These are phyloP conservation scores for Cynodonichthys magdalenae DNA, from an alignment of 2,797 vertebrate species.

Conservation along the genomic window DNA sequence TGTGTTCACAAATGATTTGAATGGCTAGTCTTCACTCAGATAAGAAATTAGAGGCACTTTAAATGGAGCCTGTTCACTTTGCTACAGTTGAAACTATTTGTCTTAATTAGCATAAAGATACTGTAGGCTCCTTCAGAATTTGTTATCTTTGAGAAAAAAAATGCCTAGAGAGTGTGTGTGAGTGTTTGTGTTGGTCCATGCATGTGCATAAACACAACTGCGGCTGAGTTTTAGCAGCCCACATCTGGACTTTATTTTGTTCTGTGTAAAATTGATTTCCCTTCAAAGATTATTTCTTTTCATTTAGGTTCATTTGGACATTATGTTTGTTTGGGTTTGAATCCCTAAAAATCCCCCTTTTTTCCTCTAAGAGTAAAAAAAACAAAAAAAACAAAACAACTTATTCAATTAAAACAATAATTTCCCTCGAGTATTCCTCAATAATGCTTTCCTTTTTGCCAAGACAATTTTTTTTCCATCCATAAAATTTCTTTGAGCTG, in stretches of 20 bases:
- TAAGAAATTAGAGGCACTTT: constrained; percentile 56
- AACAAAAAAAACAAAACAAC: constrained; percentile 4
- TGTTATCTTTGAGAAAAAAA: constrained; percentile 32
- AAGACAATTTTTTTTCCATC: constrained; percentile 57
- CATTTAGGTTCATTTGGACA: constrained; percentile 65
- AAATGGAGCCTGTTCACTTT: constrained; percentile 48
- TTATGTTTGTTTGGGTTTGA: constrained; percentile 71
- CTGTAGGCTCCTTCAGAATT: constrained; percentile 31
- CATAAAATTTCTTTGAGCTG: constrained; percentile 64
- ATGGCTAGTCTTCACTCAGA: constrained; percentile 34
- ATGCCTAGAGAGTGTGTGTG: constrained; percentile 11
- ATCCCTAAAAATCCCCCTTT: constrained; percentile 60
- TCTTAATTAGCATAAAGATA: constrained; percentile 53
- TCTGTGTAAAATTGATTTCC: constrained; percentile 55
- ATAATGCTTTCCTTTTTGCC: constrained; percentile 43
- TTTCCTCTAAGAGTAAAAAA: constrained; percentile 69
- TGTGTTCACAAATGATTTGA: constrained; percentile 52
- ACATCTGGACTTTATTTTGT: constrained; percentile 50
- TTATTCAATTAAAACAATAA: constrained; percentile 76
- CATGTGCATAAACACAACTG: constrained; percentile 27
- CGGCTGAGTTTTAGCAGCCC: constrained; percentile 20
- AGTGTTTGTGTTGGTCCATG: constrained; percentile 4
- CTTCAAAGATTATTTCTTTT: constrained; percentile 46
- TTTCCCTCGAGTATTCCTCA: constrained; percentile 67
- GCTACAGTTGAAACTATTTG: constrained; percentile 55